Evolutionary conservation across 2,888 invertebrate genomes (phyloP), one percentile per base, ranked within the genome.

Genomic region (Nemotelus pantherinus): DNA sequence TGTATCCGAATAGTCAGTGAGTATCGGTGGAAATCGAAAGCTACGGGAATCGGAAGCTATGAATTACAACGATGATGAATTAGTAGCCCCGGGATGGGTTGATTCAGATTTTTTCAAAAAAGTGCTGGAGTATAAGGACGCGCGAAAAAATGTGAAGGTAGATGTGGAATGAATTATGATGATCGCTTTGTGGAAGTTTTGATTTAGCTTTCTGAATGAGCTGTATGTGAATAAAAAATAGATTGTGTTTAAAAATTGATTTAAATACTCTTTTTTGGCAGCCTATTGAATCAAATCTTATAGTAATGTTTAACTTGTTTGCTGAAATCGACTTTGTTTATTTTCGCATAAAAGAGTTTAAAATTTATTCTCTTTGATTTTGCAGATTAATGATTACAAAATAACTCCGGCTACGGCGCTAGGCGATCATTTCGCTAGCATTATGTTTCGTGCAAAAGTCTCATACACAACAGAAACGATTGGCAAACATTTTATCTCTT

Each of bases 351-450:
- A 25, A 25, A 25, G 25, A 25, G 25, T 25, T 25, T 25, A 25
- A 25, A 25, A 25, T 25, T 25, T 25, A 25, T 25, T 48, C 25
- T 67, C 7, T n/a, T 58, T 58, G 10, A 9, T 1, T 41, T 63
- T 47, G 9, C 50, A 74, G 74, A 43, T 74, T 7, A 47, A 41
- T 39, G 63, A 74, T 39, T 74, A 48, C 48, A 45, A 74, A 63
- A 60, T 74, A 2, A 45, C 72, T 4, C 72, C 72, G 2, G 72
- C 72, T 25, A 72, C 72, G 3, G 48, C 60, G 5, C 45, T 72
- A 44, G 72, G 72, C 45, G 72, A 72, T 25, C 72, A 72, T 39
- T 72, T 72, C 25, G 72, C 72, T n/a, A 72, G 72, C 45, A 58
- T 72, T 10, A 72, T 72, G 72, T 72, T 58, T 2, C 58, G 72